Conservation (phyloP, 2,888 invertebrate genomes). For the Disparrhopalites patrizii region DNA sequence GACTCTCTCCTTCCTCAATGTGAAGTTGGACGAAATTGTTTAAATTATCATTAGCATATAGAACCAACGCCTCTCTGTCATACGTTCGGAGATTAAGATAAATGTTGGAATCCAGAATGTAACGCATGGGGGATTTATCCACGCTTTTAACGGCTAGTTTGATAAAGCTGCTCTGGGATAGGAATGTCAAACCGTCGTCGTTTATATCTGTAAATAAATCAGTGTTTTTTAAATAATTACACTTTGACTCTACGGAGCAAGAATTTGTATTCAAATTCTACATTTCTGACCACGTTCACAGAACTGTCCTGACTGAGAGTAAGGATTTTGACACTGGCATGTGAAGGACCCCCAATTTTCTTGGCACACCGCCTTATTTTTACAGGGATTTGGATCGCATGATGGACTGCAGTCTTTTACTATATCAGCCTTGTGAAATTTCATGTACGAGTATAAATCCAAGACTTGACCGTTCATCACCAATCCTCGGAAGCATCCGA, state of each 20-base stretch:
- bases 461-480: slow-evolving; percentile 87
- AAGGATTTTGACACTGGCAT: slow-evolving; percentile 85
- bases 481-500: slow-evolving; percentile 88
- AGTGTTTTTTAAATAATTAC: background rate
- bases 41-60: slow-evolving; percentile 87
- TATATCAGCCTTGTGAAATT: slow-evolving; percentile 84
- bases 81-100: slow-evolving; percentile 87
- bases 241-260: background rate
- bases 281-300: slow-evolving; percentile 80
- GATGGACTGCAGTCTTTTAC: slow-evolving; percentile 90
- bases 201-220: slow-evolving; percentile 70
- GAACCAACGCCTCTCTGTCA: slow-evolving; percentile 71
- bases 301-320: slow-evolving; percentile 85
- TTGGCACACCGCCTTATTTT: slow-evolving; percentile 75
- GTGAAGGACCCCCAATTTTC: slow-evolving; percentile 62
- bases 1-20: slow-evolving; percentile 71
- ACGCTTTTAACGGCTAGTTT: slow-evolving; percentile 73
- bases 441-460: slow-evolving; percentile 88
- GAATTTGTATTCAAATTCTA: background rate
- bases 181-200: slow-evolving; percentile 80
- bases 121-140: slow-evolving; percentile 64
- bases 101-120: slow-evolving; percentile 73
- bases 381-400: slow-evolving; percentile 89
- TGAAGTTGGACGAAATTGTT: slow-evolving; percentile 90
- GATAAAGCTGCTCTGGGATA: slow-evolving; percentile 71